Evolutionary conservation across 2,113 vertebrate genomes (phyloP), one percentile per base, ranked within the genome.

Genomic region (Artemisiospiza belli): DNA sequence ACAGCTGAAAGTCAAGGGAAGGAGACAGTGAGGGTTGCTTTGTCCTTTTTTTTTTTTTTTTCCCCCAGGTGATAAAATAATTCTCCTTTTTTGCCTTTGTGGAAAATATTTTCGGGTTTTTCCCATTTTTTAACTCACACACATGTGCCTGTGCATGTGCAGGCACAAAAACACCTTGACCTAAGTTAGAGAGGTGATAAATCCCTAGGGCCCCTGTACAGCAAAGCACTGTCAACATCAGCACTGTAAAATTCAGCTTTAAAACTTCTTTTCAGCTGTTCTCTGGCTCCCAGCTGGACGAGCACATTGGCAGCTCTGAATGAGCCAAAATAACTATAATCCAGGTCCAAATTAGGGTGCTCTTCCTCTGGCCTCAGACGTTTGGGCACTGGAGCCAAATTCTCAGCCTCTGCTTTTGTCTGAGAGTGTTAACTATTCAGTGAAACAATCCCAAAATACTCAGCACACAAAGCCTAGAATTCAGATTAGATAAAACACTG

Each of bases 1-100:
- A 79, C 68, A 88, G 72, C 31, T 92, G 87, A 94, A 93, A 88
- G 87, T 92, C 76, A 84, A 57, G 24, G 55, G 20, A 73, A 76
- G 41, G 73, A 67, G 31, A 18, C 1, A 1, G 41, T n/a, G 37
- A 83, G 25, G 46, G 17, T 57, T 75, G 14, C 33, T 91, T 75
- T 88, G 33, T 90, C 62, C 59, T 66, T 35, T 82, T 27, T 16
- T 91, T 37, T 46, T 30, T n/a, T 61, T n/a, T n/a, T 39, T 39
- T 39, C 10, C 37, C 47, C 20, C 24, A 69, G 17, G 9, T 69
- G 91, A 41, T 69, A 22, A 73, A 83, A 84, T 69, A n/a, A 68
- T 63, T 78, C 22, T 88, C 72, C 30, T 76, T 62, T 19, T 93
- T 52, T 88, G 44, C 47, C 25, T 47, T 20, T 16, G 19, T 62